Conservation (phyloP, 2,113 vertebrate species). For the Hippocampus comes region DNA sequence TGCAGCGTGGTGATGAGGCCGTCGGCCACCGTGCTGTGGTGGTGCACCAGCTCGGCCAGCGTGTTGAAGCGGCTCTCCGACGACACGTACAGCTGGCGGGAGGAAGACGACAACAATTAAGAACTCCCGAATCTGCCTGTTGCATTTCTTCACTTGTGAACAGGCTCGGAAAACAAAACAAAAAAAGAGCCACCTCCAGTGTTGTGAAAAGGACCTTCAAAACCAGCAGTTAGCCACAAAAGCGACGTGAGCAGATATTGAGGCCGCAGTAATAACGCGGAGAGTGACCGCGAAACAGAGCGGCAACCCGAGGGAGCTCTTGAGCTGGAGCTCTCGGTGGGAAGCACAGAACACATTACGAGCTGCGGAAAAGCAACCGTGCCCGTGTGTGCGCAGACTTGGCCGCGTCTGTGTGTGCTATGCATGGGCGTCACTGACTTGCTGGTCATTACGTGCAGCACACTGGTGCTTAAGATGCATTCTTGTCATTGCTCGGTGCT, state of each 20-base stretch:
- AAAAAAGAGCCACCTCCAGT: conserved; percentile 8
- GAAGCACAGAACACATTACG: conserved; percentile 51
- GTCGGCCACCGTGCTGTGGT: conserved; percentile 93
- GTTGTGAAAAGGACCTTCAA: conserved; percentile 19
- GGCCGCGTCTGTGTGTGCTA: conserved; percentile 39
- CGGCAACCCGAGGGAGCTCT: conserved; percentile 21
- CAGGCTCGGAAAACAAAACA: conserved; percentile 9
- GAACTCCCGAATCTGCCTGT: conserved; percentile 21
- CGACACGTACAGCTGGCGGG: conserved; percentile 89
- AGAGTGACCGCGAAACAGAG: conserved; percentile 26
- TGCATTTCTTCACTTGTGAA: conserved; percentile 36
- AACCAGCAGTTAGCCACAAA: conserved; percentile 17
- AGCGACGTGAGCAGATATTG: conserved; percentile 1
- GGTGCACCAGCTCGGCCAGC: conserved; percentile 93
- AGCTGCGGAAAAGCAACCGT: conserved; percentile 12
- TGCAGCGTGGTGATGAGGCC: conserved; percentile 97
- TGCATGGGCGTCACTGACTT: conserved; percentile 50
- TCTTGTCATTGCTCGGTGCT: conserved; percentile 53
- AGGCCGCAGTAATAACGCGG: conserved; percentile 14
- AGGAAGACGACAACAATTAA: neutral
- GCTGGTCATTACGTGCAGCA: conserved; percentile 44
- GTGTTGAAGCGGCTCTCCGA: conserved; percentile 98
- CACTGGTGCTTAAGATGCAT: conserved; percentile 51
- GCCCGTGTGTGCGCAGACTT: conserved; percentile 13
- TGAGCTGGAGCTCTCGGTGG: conserved; percentile 33